phyloP scores from a whole-genome alignment of 2,888 invertebrate genomes.

The Proisotoma minuta region DNA sequence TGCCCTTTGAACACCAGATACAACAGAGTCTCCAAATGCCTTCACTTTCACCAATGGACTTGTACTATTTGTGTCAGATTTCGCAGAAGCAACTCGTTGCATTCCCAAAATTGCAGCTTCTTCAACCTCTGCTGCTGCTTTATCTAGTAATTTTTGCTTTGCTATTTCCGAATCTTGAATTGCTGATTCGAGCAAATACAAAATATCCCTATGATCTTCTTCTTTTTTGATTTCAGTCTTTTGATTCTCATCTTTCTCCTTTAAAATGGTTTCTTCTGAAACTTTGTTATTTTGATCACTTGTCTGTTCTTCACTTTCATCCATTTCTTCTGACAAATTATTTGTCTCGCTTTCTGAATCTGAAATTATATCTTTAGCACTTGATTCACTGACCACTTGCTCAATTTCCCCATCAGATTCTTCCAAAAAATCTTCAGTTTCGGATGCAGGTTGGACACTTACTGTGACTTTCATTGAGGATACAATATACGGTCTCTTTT shows the following conservation, averaged over 20 bases:
- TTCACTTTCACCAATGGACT: not conserved
- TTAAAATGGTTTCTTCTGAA: not conserved
- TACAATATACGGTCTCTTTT: slow-evolving; percentile 6
- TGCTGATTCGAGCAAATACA: not conserved
- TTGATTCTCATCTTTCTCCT: not conserved
- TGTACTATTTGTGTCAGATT: not conserved
- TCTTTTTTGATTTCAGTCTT: not conserved
- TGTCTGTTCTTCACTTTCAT: slow-evolving; percentile 5
- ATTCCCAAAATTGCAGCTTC: not conserved
- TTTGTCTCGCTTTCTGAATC: not conserved
- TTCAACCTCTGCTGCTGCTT: not conserved
- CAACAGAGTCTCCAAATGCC: not conserved
- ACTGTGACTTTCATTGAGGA: slow-evolving; percentile 28
- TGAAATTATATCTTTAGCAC: not conserved
- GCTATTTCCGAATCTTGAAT: not conserved
- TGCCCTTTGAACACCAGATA: not conserved
- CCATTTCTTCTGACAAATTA: slow-evolving; percentile 1
- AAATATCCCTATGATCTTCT: not conserved
- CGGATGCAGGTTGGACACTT: not conserved
- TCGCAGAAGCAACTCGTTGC: not conserved
- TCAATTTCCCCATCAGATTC: not conserved
- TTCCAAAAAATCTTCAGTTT: not conserved
- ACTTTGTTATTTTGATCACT: not conserved
- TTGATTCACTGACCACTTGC: not conserved
- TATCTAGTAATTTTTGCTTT: not conserved